phyloP scores from a whole-genome alignment of 2,113 vertebrate species.

The Ramphastos sulfuratus region DNA sequence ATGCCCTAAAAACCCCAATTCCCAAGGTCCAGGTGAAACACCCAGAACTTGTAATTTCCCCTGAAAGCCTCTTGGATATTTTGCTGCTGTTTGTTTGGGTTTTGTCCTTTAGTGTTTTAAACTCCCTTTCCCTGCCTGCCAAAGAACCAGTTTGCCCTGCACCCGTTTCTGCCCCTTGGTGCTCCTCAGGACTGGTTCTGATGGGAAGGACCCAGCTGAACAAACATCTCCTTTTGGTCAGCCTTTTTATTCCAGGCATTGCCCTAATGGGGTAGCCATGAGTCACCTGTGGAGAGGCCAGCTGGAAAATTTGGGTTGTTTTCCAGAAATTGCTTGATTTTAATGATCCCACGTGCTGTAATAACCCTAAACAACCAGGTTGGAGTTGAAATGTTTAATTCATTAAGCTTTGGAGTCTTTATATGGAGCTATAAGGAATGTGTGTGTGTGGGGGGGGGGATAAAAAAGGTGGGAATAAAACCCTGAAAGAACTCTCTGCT shows the following conservation, averaged over 20 bases:
- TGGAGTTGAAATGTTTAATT: not conserved
- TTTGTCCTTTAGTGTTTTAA: not conserved
- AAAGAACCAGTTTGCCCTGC: slow-evolving; percentile 58
- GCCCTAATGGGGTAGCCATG: not conserved
- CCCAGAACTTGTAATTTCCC: not conserved
- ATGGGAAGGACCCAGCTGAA: slow-evolving; percentile 11
- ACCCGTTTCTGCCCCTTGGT: not conserved
- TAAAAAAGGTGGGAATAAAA: not conserved
- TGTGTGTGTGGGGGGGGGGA: too few species aligned
- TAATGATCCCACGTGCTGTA: not conserved
- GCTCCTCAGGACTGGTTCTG: not conserved
- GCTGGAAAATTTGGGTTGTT: slow-evolving; percentile 41
- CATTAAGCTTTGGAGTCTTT: not conserved
- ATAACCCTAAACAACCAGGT: slow-evolving; percentile 21
- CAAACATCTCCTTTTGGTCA: slow-evolving; percentile 28
- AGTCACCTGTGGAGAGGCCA: not conserved
- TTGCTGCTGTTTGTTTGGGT: not conserved
- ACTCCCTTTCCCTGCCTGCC: not conserved
- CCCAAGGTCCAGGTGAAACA: not conserved
- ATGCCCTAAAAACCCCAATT: not conserved
- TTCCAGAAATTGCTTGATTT: slow-evolving; percentile 28
- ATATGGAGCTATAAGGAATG: not conserved
- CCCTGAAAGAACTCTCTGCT: accelerated
- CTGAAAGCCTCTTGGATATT: not conserved
- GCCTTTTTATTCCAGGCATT: not conserved